These are phyloP conservation scores for Philonicus albiceps DNA, from an alignment of 2,888 invertebrate species.

Conservation along the genomic window DNA sequence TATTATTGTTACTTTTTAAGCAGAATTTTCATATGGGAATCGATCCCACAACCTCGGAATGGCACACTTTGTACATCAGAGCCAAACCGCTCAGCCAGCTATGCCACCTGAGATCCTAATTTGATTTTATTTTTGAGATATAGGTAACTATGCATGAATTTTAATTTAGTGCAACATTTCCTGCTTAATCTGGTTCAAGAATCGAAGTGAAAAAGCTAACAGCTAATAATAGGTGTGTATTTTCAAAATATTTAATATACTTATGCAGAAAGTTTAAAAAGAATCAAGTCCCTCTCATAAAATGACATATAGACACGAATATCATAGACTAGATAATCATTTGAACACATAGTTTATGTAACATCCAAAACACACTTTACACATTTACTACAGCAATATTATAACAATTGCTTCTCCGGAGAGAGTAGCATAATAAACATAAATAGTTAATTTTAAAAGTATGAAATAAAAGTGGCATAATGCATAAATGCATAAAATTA, in stretches of 20 bases:
- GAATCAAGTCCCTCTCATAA: too few relatives aligned
- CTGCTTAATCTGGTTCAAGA: too few relatives aligned
- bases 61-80: too few relatives aligned
- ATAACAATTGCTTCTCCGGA: neutral
- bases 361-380: neutral
- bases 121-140: too few relatives aligned
- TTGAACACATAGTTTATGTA: neutral
- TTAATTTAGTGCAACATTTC: too few relatives aligned
- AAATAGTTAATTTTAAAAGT: neutral
- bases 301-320: neutral
- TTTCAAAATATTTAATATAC: neutral
- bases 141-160: too few relatives aligned
- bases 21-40: too few relatives aligned
- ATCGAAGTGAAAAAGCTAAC: too few relatives aligned
- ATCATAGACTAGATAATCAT: conserved; percentile 29
- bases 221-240: neutral
- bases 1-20: too few relatives aligned
- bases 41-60: too few relatives aligned
- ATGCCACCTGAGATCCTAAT: too few relatives aligned
- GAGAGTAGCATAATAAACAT: neutral
- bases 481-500: neutral
- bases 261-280: neutral
- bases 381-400: conserved; percentile 5
- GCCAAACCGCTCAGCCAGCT: too few relatives aligned
- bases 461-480: neutral